Evolutionary conservation across 2,888 invertebrate genomes (phyloP).

Genomic region (Frankliniella intonsa): DNA sequence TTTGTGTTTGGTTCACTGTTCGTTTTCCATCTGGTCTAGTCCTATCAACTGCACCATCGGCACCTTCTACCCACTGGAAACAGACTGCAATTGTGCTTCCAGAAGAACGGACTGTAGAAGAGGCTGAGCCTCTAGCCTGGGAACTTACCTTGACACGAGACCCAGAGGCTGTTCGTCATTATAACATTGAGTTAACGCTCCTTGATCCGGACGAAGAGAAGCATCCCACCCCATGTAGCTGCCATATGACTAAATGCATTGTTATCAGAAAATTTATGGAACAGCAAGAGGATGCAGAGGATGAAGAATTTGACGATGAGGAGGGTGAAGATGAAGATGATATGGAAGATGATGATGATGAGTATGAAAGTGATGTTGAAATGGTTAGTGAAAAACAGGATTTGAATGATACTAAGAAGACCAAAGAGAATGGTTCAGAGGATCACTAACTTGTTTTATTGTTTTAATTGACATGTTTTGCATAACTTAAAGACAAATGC

Average conservation of each 20-base stretch:
- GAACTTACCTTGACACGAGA: constrained; percentile 58
- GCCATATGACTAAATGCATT: constrained; percentile 73
- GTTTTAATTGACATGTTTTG: not conserved
- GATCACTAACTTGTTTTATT: not conserved
- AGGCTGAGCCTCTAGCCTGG: constrained; percentile 64
- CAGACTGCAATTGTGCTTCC: constrained; percentile 74
- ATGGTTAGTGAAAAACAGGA: constrained; percentile 1
- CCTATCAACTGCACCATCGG: constrained; percentile 56
- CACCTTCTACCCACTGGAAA: constrained; percentile 65
- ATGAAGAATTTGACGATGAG: constrained; percentile 30
- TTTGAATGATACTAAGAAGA: not conserved
- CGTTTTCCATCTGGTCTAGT: constrained; percentile 57
- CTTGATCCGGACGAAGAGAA: constrained; percentile 63
- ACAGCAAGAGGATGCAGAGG: constrained; percentile 46
- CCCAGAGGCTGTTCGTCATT: constrained; percentile 52
- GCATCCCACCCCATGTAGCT: constrained; percentile 73
- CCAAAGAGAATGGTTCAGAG: not conserved
- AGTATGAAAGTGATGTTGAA: constrained; percentile 5
- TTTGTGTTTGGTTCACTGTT: constrained; percentile 79
- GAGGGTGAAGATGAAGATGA: constrained; percentile 30
- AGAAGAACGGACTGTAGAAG: constrained; percentile 53
- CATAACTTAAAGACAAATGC: not conserved
- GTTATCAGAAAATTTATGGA: constrained; percentile 60
- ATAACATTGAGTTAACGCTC: constrained; percentile 65
- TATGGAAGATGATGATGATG: constrained; percentile 28